Evolutionary conservation across 2,888 invertebrate genomes (phyloP), one percentile per base, ranked within the genome.

Genomic region (Aradus depressus): DNA sequence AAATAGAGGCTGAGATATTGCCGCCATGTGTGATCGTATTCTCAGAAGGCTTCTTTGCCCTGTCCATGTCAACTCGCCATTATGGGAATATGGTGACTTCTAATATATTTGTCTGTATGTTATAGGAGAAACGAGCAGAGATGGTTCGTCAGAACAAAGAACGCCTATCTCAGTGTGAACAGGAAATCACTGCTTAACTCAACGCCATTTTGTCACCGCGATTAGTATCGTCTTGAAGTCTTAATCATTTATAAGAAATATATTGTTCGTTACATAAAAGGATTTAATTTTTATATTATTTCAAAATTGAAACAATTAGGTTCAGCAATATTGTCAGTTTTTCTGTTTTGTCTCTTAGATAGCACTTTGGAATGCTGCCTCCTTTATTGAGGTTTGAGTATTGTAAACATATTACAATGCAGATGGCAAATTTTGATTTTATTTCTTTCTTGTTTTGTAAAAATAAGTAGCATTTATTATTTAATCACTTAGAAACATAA

Each of bases 131-230:
- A 65, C 88, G 88, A 66, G 89, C 89, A 44, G 90, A 90, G 70
- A 70, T 85, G 63, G 91, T 92, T 62, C 85, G 91, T 64, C 88
- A 86, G 74, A 92, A 91, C 71, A 91, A 90, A 73, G 81, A 79
- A 64, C 79, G 79, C 57, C 72, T 74, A 56, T 71, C 75, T 50
- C 63, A 64, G 53, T 60, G 59, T 16, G 64, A 63, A 32, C 63
- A 64, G 43, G 72, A 73, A 62, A 74, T 79, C 63, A 77, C 80
- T 64, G 80, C 78, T 67, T 81, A 79, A 67, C 37, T 47, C 37
- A 26, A 35, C 35, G 25, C 38, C 47, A 47, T 38, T 25, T 47
- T 47, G 38, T 37, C 47, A 16, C 38, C 47, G 25, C 35, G 14
- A 23, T 35, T 47, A 37, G 38, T 38, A 26, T 28, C 37, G 28